Base-by-base conservation (phyloP, 2,888 invertebrate species). In the Amphipoea oculea region DNA sequence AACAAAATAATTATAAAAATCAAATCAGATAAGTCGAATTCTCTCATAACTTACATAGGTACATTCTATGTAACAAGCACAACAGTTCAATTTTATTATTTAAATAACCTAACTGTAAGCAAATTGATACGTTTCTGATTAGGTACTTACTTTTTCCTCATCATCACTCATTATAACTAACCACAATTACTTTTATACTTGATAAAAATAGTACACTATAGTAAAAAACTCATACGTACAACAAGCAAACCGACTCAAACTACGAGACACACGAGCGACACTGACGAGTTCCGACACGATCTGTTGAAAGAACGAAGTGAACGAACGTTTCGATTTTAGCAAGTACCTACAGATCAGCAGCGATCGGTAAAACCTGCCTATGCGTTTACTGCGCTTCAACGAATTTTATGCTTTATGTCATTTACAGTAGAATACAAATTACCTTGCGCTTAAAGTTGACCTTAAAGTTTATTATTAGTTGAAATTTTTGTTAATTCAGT, bases 131-230 rank as follows among this genome's bases (percentile, higher is more conserved):
- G 54, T 70, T 70, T 70, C 29, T 70, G 69, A n/a, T n/a, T n/a
- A n/a, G 51, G 69, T 69, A 69, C 69, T 69, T 69, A 69, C 69
- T 69, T 69, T 69, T 51, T 69, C 69, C 69, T 69, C 69, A 69
- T 69, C 29, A 54, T 69, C 69, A 69, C 69, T 69, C 69, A 69
- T 67, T 69, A 69, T 69, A 54, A 54, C 17, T 29, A 54, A 29
- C 51, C 69, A 69, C 69, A 69, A 69, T 69, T 36, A 45, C 45
- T 67, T 45, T 67, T 67, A 54, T 69, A 29, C 69, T 69, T 69
- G 20, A 69, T 69, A 54, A 69, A 69, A 69, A 69, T 51, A 69
- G 45, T 67, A 67, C 45, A 5, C 45, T 67, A n/a, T 67, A 67
- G 45, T 67, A 67, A 45, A 67, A 45, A 67, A 67, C 67, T 45